Evolutionary conservation across 30 jellyfish, hydroid and myxozoan genomes (phyloP).

Genomic region (Hydractinia echinata): DNA sequence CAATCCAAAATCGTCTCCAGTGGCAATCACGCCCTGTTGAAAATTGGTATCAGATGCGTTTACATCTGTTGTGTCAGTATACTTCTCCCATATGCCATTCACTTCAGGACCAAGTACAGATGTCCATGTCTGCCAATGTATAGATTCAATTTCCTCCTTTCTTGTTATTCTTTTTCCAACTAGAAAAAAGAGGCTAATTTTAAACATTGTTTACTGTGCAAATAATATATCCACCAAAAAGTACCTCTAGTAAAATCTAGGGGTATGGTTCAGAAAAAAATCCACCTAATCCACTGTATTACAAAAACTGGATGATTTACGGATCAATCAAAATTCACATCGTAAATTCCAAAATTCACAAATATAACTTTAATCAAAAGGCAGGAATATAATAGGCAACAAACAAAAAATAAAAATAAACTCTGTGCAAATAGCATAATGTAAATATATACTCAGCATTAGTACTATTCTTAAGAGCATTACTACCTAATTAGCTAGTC

Average conservation of each 20-base stretch:
- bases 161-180: constrained; percentile 71
- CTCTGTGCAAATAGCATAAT: background rate
- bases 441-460: too few species aligned
- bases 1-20: constrained; percentile 90
- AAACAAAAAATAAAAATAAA: background rate
- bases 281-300: too few species aligned
- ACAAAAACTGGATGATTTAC: too few species aligned
- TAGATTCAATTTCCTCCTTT: constrained; percentile 68
- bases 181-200: background rate
- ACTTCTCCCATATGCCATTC: constrained; percentile 92
- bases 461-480: too few species aligned
- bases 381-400: background rate
- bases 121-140: constrained; percentile 90
- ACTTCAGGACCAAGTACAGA: constrained; percentile 85
- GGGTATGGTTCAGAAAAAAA: too few species aligned
- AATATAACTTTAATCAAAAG: too few species aligned
- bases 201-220: background rate
- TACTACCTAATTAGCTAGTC: too few species aligned
- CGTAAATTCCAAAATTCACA: too few species aligned
- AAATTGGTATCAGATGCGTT: constrained; percentile 87
- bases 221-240: too few species aligned
- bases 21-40: constrained; percentile 69
- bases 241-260: too few species aligned
- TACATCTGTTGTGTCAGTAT: constrained; percentile 76
- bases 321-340: too few species aligned